These are phyloP conservation scores for Acanthosepion lycidas DNA, from an alignment of 2,888 invertebrate genomes.

Conservation along the genomic window DNA sequence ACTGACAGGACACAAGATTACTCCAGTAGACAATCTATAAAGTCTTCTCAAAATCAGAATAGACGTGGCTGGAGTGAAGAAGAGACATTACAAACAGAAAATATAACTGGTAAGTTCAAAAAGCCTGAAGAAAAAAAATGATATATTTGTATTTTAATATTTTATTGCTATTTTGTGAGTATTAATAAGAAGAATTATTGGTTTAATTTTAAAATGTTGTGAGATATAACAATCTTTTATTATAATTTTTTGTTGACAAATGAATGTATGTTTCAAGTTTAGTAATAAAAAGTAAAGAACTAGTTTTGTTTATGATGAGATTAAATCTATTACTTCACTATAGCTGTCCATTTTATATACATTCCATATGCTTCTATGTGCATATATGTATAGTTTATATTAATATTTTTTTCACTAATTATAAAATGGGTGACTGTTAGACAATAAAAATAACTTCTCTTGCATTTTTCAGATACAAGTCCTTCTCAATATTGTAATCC, in stretches of 20 bases:
- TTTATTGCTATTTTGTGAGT: neutral
- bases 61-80: constrained; percentile 12
- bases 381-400: neutral
- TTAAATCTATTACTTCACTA: neutral
- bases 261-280: neutral
- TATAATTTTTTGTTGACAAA: neutral
- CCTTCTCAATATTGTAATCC: neutral
- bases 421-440: no score
- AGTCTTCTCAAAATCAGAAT: neutral
- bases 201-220: neutral
- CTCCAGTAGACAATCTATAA: neutral
- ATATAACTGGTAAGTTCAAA: neutral
- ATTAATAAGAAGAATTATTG: neutral
- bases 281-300: neutral
- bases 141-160: neutral
- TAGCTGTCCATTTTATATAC: neutral
- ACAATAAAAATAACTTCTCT: neutral
- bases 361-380: neutral
- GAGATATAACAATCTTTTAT: neutral
- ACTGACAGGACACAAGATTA: neutral
- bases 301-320: neutral
- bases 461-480: neutral
- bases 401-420: neutral
- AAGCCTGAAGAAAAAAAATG: neutral
- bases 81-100: neutral